phyloP scores from a whole-genome alignment of 2,797 vertebrate species.

The Myiotriccus ornatus region DNA sequence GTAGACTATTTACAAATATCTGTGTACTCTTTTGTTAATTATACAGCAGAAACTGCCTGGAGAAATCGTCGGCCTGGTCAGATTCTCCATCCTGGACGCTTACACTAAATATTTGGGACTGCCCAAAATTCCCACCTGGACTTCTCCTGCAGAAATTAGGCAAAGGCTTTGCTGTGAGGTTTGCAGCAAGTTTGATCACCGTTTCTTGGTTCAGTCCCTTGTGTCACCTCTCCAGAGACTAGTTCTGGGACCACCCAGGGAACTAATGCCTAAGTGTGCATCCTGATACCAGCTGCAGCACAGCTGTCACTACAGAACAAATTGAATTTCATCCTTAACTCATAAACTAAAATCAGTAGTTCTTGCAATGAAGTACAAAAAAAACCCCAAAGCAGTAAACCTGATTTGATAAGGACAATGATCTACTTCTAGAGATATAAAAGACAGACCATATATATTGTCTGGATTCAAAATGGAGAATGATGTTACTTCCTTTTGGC shows the following conservation, averaged over 20 bases:
- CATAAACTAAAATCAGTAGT: not conserved
- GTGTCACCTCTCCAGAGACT: not conserved
- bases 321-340: not conserved
- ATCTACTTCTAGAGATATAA: not conserved
- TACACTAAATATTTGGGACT: not conserved
- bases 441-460: not conserved
- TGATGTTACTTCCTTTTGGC: not conserved
- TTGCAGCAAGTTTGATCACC: not conserved
- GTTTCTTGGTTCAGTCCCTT: not conserved
- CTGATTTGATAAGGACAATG: not conserved
- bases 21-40: not conserved
- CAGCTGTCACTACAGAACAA: not conserved
- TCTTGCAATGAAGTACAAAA: not conserved
- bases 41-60: not conserved
- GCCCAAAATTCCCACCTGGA: not conserved
- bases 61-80: not conserved
- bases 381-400: not conserved
- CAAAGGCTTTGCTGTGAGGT: not conserved
- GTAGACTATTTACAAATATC: not conserved
- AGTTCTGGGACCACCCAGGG: not conserved
- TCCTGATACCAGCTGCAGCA: not conserved
- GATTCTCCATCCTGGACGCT: not conserved
- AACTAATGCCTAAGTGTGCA: not conserved
- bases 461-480: not conserved
- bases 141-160: not conserved